Base-by-base conservation (phyloP, 1,140 invertebrate genomes). In the Drosophila ogumai region DNA sequence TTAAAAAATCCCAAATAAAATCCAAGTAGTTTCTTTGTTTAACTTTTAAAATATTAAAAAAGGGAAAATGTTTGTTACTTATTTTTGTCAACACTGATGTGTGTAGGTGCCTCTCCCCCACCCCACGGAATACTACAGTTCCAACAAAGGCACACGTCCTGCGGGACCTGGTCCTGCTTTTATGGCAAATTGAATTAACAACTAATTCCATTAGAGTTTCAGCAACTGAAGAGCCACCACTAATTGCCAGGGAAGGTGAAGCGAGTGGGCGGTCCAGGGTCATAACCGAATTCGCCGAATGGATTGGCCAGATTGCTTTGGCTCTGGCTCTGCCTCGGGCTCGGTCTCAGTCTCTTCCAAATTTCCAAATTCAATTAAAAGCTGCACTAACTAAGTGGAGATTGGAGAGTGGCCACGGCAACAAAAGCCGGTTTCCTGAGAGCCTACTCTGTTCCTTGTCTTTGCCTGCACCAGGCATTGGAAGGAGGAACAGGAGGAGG, bases 361-460 rank as follows among this genome's bases (percentile, higher is more conserved):
- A 80, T 61, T 84, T 67, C 52, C 63, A 82, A 84, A 87, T 88
- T 87, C 84, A 88, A 87, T 87, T 87, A 88, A 87, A 87, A 80
- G 25, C 47, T 55, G 57, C 61, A 73, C 61, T 32, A 56, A 41
- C 67, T 36, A 69, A 41, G 52, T 31, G 38, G 38, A 46, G 66
- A n/a, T 22, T 49, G 50, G 36, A 28, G 63, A 28, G 46, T 55
- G 49, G 52, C 17, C 5, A 34, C n/a, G 52, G 50, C 41, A 40
- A 46, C 56, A 74, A 73, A 73, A 52, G 46, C 54, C n/a, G 19
- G 41, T 12, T 25, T 36, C 31, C 46, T 60, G 40, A 73, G 40
- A 54, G 73, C 74, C 41, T 41, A 54, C 58, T 41, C 54, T 19
- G 38, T 15, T 19, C 65, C 46, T 34, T 6, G 32, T 31, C 22